phyloP scores from a whole-genome alignment of 2,113 vertebrate genomes.

The Lagopus muta region DNA sequence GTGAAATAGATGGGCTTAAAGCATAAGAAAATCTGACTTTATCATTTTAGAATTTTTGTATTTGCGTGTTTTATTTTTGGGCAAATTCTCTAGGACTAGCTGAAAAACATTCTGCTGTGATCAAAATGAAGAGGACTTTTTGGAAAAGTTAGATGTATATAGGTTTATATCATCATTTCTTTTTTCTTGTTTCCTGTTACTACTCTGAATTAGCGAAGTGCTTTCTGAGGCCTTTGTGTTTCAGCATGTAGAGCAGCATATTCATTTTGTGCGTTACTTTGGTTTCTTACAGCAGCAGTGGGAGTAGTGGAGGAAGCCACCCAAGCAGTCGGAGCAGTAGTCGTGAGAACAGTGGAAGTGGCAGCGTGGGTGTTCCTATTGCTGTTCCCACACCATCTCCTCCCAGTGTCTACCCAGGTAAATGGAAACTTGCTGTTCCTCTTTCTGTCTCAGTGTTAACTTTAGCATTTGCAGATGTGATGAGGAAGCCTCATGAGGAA shows the following conservation, averaged over 20 bases:
- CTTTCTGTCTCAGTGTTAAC: neutral
- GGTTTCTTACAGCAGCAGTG: conserved; percentile 86
- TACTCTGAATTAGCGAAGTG: neutral
- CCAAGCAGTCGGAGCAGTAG: conserved; percentile 99
- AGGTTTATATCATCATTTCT: neutral
- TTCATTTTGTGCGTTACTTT: conserved; percentile 50
- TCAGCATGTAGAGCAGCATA: neutral
- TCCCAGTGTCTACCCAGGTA: conserved; percentile 96
- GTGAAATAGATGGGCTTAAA: neutral
- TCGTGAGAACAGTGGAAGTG: conserved; percentile 98
- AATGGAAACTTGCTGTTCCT: conserved; percentile 18
- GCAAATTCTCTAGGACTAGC: neutral
- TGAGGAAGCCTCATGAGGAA: neutral
- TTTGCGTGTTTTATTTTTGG: neutral
- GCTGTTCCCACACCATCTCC: conserved; percentile 97
- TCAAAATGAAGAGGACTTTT: neutral
- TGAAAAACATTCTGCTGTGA: neutral
- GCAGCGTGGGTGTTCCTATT: conserved; percentile 93
- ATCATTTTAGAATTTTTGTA: neutral
- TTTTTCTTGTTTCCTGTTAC: neutral
- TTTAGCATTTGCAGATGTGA: neutral
- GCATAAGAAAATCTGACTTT: neutral
- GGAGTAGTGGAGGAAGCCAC: conserved; percentile 97
- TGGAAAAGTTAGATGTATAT: neutral
- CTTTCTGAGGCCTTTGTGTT: neutral